A percentile compares a stretch with the other conserved stretches of the same genome.
These are phyloP conservation scores for Cyclophora albipunctata DNA, from an alignment of 2,888 invertebrate species.

Conservation along the genomic window DNA sequence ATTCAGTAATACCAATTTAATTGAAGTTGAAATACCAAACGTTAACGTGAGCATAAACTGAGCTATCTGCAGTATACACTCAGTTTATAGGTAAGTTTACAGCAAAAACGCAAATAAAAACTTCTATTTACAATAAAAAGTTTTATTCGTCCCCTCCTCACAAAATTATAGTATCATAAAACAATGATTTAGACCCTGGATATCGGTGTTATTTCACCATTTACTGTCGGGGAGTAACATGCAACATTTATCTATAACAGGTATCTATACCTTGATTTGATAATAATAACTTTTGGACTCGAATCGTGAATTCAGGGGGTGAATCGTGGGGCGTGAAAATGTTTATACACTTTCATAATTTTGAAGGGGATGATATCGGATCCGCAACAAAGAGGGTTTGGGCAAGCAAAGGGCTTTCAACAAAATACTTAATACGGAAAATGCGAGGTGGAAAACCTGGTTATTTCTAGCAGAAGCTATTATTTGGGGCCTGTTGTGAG, in stretches of 20 bases:
- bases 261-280: slow-evolving; percentile 72
- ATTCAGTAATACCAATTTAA: too few species aligned
- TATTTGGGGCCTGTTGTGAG: slow-evolving; percentile 36
- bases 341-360: slow-evolving; percentile 75
- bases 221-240: slow-evolving; percentile 45
- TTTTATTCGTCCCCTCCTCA: slow-evolving; percentile 25
- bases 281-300: slow-evolving; percentile 68
- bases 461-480: slow-evolving; percentile 45
- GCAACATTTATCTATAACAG: slow-evolving; percentile 55
- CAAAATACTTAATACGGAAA: slow-evolving; percentile 67
- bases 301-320: slow-evolving; percentile 59
- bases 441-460: slow-evolving; percentile 59
- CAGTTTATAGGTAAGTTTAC: too few species aligned
- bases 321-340: slow-evolving; percentile 65
- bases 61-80: too few species aligned
- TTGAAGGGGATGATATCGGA: slow-evolving; percentile 67
- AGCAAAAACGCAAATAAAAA: slow-evolving; percentile 19
- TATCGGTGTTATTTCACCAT: slow-evolving; percentile 62
- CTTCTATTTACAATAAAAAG: slow-evolving; percentile 23
- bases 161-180: slow-evolving; percentile 63
- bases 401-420: slow-evolving; percentile 55
- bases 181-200: slow-evolving; percentile 64
- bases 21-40: too few species aligned
- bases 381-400: slow-evolving; percentile 54
- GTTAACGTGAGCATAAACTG: too few species aligned